Evolutionary conservation across 2,797 vertebrate species (phyloP).

Genomic region (Distichodus sexfasciatus): DNA sequence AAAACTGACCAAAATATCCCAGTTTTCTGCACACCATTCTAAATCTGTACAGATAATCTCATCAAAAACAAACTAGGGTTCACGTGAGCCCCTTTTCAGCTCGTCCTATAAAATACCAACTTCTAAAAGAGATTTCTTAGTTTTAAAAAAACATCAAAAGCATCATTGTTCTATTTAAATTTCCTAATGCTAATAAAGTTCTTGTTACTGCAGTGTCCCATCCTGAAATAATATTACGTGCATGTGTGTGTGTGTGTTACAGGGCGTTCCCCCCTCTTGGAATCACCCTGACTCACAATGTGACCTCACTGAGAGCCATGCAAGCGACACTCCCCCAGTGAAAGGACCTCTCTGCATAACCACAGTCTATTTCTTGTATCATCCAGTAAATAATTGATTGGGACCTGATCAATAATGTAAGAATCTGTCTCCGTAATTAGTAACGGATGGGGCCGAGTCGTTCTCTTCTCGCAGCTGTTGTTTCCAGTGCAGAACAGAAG

Average conservation of each 20-base stretch:
- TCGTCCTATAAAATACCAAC: too few species aligned
- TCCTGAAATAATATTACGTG: too few species aligned
- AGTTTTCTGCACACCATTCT: too few species aligned
- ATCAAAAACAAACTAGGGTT: too few species aligned
- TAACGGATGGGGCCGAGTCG: neutral
- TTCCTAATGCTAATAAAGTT: too few species aligned
- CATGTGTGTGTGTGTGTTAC: neutral
- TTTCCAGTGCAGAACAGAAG: neutral
- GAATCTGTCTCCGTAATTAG: constrained; percentile 17
- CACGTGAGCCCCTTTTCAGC: too few species aligned
- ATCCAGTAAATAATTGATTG: constrained; percentile 39
- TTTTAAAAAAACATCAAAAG: too few species aligned
- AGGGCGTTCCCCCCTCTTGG: neutral
- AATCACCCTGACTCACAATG: constrained; percentile 2
- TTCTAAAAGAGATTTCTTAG: too few species aligned
- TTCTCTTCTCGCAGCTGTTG: neutral
- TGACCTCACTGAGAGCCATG: constrained; percentile 12
- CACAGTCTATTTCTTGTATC: constrained; percentile 29
- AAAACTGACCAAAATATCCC: too few species aligned
- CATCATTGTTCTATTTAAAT: too few species aligned
- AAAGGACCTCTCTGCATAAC: constrained; percentile 17
- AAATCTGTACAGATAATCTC: too few species aligned
- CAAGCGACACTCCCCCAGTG: constrained; percentile 15
- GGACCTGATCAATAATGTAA: constrained; percentile 35
- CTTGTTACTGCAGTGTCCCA: too few species aligned